phyloP scores from a whole-genome alignment of 1,140 invertebrate species.

The Ostrea denselamellosa region DNA sequence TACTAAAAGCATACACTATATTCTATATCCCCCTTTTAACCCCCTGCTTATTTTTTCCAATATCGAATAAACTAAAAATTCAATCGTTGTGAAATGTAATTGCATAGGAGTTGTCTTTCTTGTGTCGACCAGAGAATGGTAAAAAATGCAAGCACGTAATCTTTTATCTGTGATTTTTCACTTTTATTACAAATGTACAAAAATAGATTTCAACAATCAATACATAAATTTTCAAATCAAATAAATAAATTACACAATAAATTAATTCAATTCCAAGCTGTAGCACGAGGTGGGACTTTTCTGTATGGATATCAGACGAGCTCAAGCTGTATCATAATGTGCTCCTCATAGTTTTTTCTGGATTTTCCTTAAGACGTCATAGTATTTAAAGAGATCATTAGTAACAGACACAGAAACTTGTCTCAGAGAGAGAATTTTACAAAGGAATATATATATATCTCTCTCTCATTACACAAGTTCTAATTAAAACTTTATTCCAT shows the following conservation, averaged over 20 bases:
- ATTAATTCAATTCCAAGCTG: not conserved
- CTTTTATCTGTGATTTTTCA: not conserved
- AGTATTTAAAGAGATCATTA: constrained; percentile 9
- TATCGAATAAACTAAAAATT: too few relatives aligned
- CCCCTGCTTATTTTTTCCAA: too few relatives aligned
- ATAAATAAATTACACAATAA: constrained; percentile 32
- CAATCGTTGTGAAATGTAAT: too few relatives aligned
- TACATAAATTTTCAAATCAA: constrained; percentile 18
- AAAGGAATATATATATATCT: not conserved
- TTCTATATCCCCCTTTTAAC: too few relatives aligned
- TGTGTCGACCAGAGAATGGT: not conserved
- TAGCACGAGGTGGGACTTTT: constrained; percentile 7
- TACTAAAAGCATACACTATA: too few relatives aligned
- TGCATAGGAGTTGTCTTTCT: constrained; percentile 4
- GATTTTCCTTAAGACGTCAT: not conserved
- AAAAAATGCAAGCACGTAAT: too few relatives aligned
- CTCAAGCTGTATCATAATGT: not conserved
- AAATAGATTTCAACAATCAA: constrained; percentile 44
- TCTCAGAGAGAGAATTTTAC: not conserved
- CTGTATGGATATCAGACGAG: not conserved
- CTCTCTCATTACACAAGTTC: not conserved
- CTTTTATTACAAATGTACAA: constrained; percentile 42
- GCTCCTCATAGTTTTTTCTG: not conserved
- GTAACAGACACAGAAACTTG: not conserved
- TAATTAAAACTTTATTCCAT: not conserved